Evolutionary conservation across 2,888 invertebrate genomes (phyloP).

Genomic region (Tetragonisca angustula): DNA sequence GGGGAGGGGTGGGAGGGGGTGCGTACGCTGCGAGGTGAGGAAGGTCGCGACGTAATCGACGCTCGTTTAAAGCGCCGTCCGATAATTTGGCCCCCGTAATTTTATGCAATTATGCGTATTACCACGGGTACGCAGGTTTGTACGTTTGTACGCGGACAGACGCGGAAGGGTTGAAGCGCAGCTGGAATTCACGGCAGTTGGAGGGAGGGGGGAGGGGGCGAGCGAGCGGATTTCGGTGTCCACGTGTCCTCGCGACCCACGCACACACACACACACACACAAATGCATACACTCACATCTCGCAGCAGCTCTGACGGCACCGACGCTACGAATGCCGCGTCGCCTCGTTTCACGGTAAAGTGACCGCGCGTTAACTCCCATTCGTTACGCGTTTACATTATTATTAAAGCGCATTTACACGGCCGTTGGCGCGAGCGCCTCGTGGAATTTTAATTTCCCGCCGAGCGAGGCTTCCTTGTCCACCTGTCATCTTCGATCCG

Average conservation of each 20-base stretch:
- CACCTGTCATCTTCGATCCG: constrained; percentile 29
- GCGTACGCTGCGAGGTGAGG: constrained; percentile 19
- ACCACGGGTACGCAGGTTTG: constrained; percentile 58
- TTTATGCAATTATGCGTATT: constrained; percentile 82
- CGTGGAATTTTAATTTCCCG: constrained; percentile 78
- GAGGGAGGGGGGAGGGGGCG: not conserved
- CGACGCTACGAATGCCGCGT: constrained; percentile 59
- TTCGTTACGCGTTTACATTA: constrained; percentile 80
- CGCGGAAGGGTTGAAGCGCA: constrained; percentile 35
- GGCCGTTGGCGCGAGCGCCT: constrained; percentile 70
- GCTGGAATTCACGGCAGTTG: constrained; percentile 41
- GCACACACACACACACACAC: not conserved
- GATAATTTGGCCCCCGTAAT: constrained; percentile 73
- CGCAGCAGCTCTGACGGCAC: constrained; percentile 18
- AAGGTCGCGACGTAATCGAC: constrained; percentile 56
- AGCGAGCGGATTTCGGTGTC: constrained; percentile 41
- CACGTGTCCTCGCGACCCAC: constrained; percentile 37
- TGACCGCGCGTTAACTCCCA: constrained; percentile 75
- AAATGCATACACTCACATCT: no score
- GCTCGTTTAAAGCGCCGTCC: constrained; percentile 59
- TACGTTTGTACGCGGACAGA: constrained; percentile 44
- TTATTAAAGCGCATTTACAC: constrained; percentile 82
- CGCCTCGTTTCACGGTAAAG: constrained; percentile 74
- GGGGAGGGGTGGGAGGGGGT: not conserved
- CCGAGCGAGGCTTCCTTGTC: not conserved